Evolutionary conservation across 2,888 invertebrate species (phyloP).

Genomic region (Augochlorella aurata): DNA sequence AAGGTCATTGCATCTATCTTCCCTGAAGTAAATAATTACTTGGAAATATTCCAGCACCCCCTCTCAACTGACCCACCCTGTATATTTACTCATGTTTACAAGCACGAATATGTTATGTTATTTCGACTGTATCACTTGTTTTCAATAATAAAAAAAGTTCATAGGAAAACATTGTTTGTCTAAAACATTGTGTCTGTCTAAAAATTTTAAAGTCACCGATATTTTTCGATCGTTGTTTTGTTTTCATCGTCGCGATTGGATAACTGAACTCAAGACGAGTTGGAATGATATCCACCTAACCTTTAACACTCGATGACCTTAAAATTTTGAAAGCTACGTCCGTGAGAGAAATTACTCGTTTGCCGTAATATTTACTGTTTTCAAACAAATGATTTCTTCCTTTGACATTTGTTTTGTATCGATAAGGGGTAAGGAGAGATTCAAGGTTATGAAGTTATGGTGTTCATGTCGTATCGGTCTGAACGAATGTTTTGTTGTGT

Average conservation of each 20-base stretch:
- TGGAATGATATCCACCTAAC: too few species aligned
- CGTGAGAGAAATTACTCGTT: neutral
- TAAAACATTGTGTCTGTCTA: neutral
- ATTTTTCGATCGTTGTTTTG: too few species aligned
- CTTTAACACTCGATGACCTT: neutral
- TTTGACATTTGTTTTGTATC: neutral
- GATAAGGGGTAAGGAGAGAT: neutral
- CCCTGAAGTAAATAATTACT: too few species aligned
- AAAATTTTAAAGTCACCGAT: neutral
- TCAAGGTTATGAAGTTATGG: neutral
- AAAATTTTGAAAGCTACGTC: neutral
- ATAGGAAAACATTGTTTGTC: neutral
- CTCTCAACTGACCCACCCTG: neutral
- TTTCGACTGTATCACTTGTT: neutral
- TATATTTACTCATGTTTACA: neutral
- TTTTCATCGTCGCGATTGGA: too few species aligned
- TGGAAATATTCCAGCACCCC: neutral
- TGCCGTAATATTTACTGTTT: neutral
- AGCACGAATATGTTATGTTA: neutral
- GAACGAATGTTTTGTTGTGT: constrained; percentile 33
- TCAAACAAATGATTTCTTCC: neutral
- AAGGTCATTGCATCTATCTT: too few species aligned
- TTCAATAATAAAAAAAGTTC: neutral
- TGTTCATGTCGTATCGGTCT: neutral
- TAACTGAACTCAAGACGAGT: too few species aligned